Conservation (phyloP, 2,113 vertebrate genomes). For the Cairina moschata region DNA sequence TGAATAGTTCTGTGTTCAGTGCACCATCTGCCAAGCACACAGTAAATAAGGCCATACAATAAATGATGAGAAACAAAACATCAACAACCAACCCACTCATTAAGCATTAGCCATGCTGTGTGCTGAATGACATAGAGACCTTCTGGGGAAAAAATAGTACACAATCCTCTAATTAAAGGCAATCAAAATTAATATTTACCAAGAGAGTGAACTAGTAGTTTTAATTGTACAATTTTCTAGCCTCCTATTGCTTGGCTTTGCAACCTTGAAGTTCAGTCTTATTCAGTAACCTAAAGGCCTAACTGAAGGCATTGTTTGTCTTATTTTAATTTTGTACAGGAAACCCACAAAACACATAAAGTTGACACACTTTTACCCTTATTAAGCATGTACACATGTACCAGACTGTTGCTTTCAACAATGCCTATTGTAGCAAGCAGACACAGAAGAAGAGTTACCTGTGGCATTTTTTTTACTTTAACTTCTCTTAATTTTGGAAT, state of each 20-base stretch:
- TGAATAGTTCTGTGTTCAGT: constrained; percentile 10
- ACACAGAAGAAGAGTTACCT: not conserved
- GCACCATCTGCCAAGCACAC: constrained; percentile 45
- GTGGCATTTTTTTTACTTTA: not conserved
- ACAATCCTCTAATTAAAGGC: constrained; percentile 35
- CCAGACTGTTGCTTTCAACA: not conserved
- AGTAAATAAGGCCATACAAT: constrained; percentile 53
- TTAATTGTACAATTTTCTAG: not conserved
- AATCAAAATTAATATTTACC: constrained; percentile 39
- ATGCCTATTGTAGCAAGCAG: not conserved
- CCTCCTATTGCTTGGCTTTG: not conserved
- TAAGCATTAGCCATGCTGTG: constrained; percentile 45
- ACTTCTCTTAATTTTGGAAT: not conserved
- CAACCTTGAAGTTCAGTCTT: not conserved
- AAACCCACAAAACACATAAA: not conserved
- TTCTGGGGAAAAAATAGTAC: not conserved
- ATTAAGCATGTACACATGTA: not conserved
- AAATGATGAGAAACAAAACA: constrained; percentile 65
- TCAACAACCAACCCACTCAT: constrained; percentile 62
- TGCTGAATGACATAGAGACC: not conserved
- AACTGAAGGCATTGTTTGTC: not conserved
- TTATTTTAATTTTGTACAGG: not conserved
- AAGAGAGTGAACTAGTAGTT: not conserved
- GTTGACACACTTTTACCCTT: not conserved
- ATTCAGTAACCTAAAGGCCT: not conserved